Conservation (phyloP, 2,797 vertebrate species). For the Distichodus sexfasciatus region DNA sequence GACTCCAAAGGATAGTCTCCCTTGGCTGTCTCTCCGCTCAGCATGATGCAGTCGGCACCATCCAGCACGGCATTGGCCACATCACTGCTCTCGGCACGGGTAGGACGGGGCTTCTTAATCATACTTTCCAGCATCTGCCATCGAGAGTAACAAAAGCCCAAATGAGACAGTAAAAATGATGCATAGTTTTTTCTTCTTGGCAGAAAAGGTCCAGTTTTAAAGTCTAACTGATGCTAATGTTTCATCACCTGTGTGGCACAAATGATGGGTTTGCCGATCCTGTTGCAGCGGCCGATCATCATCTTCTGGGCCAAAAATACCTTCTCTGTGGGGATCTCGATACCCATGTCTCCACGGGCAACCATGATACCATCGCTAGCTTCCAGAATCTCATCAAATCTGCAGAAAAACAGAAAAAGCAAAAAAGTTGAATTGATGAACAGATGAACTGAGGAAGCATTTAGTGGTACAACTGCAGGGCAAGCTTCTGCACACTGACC, state of each 20-base stretch:
- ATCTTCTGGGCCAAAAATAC: constrained; percentile 98
- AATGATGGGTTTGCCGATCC: constrained; percentile 91
- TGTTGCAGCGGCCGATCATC: constrained; percentile 97
- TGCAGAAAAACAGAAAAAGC: constrained; percentile 39
- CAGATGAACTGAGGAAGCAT: background rate
- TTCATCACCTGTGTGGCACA: constrained; percentile 91
- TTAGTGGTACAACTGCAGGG: background rate
- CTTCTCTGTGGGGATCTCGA: constrained; percentile 97
- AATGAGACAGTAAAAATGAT: background rate
- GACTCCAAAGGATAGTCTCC: constrained; percentile 96
- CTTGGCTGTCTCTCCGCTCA: constrained; percentile 96
- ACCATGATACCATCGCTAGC: constrained; percentile 99
- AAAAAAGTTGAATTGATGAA: background rate
- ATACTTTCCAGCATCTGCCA: constrained; percentile 87
- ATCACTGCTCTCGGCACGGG: constrained; percentile 81
- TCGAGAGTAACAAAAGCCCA: background rate
- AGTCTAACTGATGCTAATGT: too few species aligned
- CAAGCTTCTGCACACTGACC: constrained; percentile 63
- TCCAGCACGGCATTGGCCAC: constrained; percentile 68
- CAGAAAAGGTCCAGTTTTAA: background rate
- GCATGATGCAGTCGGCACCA: constrained; percentile 88
- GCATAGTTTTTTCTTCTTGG: background rate
- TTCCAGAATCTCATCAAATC: constrained; percentile 97
- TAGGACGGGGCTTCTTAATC: constrained; percentile 87
- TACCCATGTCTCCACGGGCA: constrained; percentile 94